Conservation (phyloP, 2,113 vertebrate genomes). For the Todiramphus chloris region DNA sequence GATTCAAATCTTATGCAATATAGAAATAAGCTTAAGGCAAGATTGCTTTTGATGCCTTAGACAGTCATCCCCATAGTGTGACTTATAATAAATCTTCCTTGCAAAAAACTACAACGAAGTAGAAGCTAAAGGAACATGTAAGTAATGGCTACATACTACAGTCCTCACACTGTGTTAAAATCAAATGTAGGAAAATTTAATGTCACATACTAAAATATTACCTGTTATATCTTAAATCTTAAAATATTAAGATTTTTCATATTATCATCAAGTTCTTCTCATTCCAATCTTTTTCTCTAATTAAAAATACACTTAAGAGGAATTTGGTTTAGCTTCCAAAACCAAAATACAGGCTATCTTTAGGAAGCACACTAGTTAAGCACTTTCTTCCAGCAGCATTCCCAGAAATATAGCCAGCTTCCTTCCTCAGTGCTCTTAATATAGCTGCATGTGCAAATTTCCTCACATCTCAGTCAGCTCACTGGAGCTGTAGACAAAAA, state of each 20-base stretch:
- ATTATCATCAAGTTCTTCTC: not conserved
- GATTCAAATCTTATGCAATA: constrained; percentile 44
- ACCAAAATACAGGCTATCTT: not conserved
- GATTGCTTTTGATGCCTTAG: constrained; percentile 10
- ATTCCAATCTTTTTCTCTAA: not conserved
- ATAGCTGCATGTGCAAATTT: not conserved
- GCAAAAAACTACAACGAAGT: not conserved
- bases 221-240: too few species aligned
- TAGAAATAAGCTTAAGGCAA: constrained; percentile 42
- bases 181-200: not conserved
- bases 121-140: not conserved
- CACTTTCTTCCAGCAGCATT: not conserved
- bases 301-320: not conserved
- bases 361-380: constrained; percentile 4
- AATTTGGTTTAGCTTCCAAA: not conserved
- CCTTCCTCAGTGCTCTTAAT: not conserved
- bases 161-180: not conserved
- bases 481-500: not conserved
- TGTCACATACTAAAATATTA: not conserved
- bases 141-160: not conserved
- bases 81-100: not conserved
- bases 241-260: not conserved
- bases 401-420: constrained; percentile 6
- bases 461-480: not conserved
- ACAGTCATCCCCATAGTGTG: constrained; percentile 10